Evolutionary conservation across 2,888 invertebrate species (phyloP).

Genomic region (Scaptodrosophila latifasciaeformis): DNA sequence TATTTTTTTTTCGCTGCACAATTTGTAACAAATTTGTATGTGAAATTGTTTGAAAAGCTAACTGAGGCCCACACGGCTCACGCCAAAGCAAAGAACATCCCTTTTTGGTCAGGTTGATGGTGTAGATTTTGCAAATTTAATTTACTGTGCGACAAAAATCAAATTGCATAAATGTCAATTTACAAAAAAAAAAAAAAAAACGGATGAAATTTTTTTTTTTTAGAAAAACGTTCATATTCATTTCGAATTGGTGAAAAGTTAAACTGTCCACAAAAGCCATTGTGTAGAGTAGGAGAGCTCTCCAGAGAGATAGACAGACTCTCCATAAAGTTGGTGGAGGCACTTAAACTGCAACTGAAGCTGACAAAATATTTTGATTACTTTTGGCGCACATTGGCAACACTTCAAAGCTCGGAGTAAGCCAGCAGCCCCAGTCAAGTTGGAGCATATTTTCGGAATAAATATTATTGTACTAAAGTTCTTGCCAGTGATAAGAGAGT

Average conservation of each 20-base stretch:
- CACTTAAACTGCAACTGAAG: conserved; percentile 41
- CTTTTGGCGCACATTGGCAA: conserved; percentile 48
- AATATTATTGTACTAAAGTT: conserved; percentile 67
- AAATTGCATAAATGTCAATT: conserved; percentile 69
- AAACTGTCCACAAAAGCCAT: no score
- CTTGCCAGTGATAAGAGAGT: conserved; percentile 51
- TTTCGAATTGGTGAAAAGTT: no score
- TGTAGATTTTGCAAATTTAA: conserved; percentile 50
- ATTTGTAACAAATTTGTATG: conserved; percentile 61
- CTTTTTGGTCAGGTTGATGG: conserved; percentile 27
- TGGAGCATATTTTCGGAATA: conserved; percentile 56
- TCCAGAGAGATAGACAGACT: no score
- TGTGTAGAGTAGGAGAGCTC: no score
- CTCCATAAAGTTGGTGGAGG: conserved; percentile 2
- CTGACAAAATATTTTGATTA: conserved; percentile 66
- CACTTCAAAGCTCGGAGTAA: conserved; percentile 41
- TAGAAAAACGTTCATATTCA: no score
- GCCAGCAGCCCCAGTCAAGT: conserved; percentile 13
- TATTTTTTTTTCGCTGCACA: conserved; percentile 28
- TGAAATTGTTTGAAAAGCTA: conserved; percentile 53
- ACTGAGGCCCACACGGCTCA: conserved; percentile 5
- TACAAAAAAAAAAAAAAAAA: conserved; percentile 3
- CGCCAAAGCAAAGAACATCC: conserved; percentile 34
- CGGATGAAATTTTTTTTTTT: no score
- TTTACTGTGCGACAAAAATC: conserved; percentile 58